These are phyloP conservation scores for Cataglyphis livida DNA, from an alignment of 2,888 invertebrate genomes.

Conservation along the genomic window DNA sequence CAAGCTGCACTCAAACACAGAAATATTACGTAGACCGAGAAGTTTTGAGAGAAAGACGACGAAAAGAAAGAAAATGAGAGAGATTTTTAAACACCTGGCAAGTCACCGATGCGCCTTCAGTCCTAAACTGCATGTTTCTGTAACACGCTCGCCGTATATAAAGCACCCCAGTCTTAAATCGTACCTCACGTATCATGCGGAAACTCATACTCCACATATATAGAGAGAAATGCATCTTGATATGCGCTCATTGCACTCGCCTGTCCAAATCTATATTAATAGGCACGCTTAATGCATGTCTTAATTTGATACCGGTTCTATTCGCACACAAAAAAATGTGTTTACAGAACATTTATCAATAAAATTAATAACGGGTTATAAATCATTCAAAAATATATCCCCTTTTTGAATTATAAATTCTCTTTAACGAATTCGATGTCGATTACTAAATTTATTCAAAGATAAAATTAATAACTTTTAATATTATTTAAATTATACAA, in stretches of 20 bases:
- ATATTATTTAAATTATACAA: not conserved
- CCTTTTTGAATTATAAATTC: not conserved
- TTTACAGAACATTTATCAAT: not conserved
- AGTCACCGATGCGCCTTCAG: constrained; percentile 57
- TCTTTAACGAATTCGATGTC: not conserved
- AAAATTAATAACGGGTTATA: not conserved
- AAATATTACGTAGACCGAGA: not conserved
- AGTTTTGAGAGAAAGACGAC: not conserved
- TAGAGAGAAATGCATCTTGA: constrained; percentile 70
- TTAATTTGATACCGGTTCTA: not conserved
- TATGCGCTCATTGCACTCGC: constrained; percentile 31
- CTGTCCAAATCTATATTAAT: not conserved
- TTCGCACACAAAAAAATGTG: not conserved
- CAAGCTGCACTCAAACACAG: not conserved
- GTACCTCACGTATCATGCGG: constrained; percentile 39
- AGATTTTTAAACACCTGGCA: constrained; percentile 16
- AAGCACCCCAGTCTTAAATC: constrained; percentile 67
- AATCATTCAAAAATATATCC: not conserved
- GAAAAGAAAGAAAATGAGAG: not conserved
- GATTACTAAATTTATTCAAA: not conserved
- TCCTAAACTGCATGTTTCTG: constrained; percentile 76
- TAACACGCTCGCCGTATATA: constrained; percentile 77
- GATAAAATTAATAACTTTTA: not conserved
- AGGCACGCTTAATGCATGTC: constrained; percentile 22
- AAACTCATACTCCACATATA: constrained; percentile 51